Base-by-base conservation (phyloP, 1,140 invertebrate species). In the Cryptotermes secundus region DNA sequence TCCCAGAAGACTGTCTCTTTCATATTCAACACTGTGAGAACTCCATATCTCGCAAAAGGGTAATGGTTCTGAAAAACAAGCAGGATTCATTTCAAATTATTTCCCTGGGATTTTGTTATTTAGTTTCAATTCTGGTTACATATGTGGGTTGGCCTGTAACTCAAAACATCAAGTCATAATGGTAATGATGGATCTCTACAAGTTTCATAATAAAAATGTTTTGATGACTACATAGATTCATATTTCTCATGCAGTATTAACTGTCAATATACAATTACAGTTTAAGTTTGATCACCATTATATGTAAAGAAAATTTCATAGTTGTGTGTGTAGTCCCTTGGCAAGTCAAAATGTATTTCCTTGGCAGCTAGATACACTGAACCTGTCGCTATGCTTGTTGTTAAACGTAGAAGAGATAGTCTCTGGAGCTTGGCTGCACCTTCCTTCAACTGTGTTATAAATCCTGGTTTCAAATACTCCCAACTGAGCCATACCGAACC, bases 401-500 rank as follows among this genome's bases (percentile, higher is more conserved):
- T 95, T 26, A 97, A 89, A 81, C 88, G 89, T 12, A 95, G 86
- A 9, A 97, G 89, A 34, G 92, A 93, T 22, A 96, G 89, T 19
- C n/a, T 45, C 31, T 42, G 26, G 0, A 53, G 38, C 36, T 79
- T 38, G 35, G 31, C 2, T 0, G 87, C 85, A 34, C 88, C 88
- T 42, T 90, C 87, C n/a, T 91, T 86, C 16, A 96, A 89, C 83
- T 93, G 90, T 1, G 90, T 86, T 2, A 92, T 87, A 86, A 96
- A 95, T 53, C 96, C 96, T 22, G 92, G 88, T 88, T 95, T 91
- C 82, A 99, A 88, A 2, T 95, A 91, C 3, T 93, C 88, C 97
- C 97, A 99, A 86, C 97, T 98, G 86, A 96, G 95, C 95, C 97
- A 99, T 0, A 99, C 97, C 0, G 97, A 99, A 1, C 98, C 98